A percentile compares a stretch with the other conserved stretches of the same genome.
These are phyloP conservation scores for Mythimna loreyi DNA, from an alignment of 2,888 invertebrate genomes.

Conservation along the genomic window DNA sequence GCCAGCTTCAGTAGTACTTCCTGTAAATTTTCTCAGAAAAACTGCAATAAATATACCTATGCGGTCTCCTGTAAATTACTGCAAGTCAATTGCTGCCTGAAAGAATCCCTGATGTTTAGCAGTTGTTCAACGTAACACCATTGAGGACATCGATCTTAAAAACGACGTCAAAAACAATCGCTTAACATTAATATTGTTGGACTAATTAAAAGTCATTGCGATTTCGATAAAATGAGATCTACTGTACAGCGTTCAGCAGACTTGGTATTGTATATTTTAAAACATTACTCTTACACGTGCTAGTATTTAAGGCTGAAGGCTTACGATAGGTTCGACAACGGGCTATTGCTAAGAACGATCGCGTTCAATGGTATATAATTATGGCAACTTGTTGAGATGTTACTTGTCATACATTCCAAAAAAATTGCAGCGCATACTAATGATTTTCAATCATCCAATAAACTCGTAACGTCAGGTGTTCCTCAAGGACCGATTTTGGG, in stretches of 20 bases:
- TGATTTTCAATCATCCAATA: background rate
- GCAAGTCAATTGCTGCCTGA: background rate
- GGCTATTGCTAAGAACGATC: background rate
- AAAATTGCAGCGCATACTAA: background rate
- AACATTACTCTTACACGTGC: too few relatives aligned
- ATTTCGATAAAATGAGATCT: background rate
- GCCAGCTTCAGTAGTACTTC: too few relatives aligned
- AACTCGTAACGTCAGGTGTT: background rate
- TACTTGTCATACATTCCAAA: too few relatives aligned
- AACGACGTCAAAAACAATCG: background rate
- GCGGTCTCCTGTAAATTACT: background rate
- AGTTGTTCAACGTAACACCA: background rate
- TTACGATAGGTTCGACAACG: background rate
- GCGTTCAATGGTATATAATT: too few relatives aligned
- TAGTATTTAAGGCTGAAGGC: too few relatives aligned
- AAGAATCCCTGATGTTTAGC: background rate
- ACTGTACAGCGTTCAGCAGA: background rate
- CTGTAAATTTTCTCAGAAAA: background rate
- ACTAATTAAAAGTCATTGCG: background rate
- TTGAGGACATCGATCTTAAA: background rate
- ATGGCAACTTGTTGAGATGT: too few relatives aligned
- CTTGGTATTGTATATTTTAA: background rate
- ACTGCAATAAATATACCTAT: background rate
- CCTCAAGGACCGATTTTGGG: background rate
- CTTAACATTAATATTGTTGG: too few relatives aligned